Conservation (phyloP, 2,888 invertebrate species). For the Hetaerina titia region DNA sequence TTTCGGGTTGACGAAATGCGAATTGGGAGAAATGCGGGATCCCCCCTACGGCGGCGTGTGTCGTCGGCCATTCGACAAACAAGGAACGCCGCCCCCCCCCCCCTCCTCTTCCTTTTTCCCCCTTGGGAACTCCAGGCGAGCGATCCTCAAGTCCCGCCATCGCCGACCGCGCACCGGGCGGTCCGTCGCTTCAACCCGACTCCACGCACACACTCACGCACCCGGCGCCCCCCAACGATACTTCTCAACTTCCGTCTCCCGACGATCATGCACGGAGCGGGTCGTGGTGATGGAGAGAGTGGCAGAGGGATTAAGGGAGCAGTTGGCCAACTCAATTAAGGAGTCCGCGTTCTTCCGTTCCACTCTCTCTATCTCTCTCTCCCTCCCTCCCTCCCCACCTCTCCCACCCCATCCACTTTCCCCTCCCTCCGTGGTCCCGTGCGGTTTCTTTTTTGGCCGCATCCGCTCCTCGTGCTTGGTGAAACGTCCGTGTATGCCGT, state of each 20-base stretch:
- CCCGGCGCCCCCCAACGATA: background rate
- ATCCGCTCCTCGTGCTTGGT: background rate
- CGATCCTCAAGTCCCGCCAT: no score
- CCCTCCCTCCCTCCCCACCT: background rate
- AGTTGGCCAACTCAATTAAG: background rate
- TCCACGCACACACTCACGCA: background rate
- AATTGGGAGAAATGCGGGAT: background rate
- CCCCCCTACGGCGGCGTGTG: background rate
- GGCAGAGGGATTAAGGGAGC: no score
- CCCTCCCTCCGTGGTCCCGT: slow-evolving; percentile 8
- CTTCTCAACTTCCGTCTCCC: background rate
- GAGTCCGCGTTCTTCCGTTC: background rate
- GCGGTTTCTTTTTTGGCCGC: background rate
- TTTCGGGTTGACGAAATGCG: background rate
- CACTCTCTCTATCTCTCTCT: background rate
- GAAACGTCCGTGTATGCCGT: background rate
- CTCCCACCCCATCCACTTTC: background rate
- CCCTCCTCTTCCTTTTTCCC: background rate
- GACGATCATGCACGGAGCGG: background rate
- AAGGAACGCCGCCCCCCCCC: background rate
- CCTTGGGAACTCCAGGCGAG: no score
- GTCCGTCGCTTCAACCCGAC: background rate
- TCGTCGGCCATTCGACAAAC: background rate
- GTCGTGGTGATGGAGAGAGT: background rate
- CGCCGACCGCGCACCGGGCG: no score